Conservation (phyloP, 1,140 invertebrate genomes). For the Cecropterus lyciades region DNA sequence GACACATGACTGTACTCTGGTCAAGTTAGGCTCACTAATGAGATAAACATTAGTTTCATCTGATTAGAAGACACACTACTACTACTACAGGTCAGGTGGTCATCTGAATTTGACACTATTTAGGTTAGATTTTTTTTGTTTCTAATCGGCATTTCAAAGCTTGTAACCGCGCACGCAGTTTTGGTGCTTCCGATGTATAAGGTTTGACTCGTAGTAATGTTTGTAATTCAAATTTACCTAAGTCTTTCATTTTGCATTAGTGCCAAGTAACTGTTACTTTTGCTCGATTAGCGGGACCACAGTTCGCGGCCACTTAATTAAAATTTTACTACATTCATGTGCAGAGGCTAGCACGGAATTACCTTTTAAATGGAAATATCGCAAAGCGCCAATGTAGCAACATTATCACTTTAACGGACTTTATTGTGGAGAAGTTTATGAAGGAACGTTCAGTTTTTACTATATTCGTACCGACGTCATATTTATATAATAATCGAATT, state of each 20-base stretch:
- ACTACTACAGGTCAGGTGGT: no score
- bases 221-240: not conserved
- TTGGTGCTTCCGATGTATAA: no score
- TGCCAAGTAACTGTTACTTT: conserved; percentile 14
- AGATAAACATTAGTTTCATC: no score
- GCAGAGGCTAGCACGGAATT: conserved; percentile 17
- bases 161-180: no score
- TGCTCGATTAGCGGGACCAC: conserved; percentile 21
- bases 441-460: not conserved
- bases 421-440: not conserved
- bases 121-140: no score
- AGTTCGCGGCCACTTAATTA: conserved; percentile 29
- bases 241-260: conserved; percentile 10
- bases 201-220: no score
- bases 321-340: conserved; percentile 28
- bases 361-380: conserved; percentile 23
- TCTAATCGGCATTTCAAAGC: no score
- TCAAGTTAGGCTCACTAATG: no score
- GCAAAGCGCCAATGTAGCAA: conserved; percentile 19
- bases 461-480: not conserved
- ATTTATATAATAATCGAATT: no score
- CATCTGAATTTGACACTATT: no score
- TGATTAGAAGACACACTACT: no score
- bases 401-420: conserved; percentile 16
- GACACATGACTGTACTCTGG: no score